Percentiles rank a stretch among this genome's conserved stretches.
phyloP scores from a whole-genome alignment of 2,113 vertebrate species.

The Heterotilapia buettikoferi region DNA sequence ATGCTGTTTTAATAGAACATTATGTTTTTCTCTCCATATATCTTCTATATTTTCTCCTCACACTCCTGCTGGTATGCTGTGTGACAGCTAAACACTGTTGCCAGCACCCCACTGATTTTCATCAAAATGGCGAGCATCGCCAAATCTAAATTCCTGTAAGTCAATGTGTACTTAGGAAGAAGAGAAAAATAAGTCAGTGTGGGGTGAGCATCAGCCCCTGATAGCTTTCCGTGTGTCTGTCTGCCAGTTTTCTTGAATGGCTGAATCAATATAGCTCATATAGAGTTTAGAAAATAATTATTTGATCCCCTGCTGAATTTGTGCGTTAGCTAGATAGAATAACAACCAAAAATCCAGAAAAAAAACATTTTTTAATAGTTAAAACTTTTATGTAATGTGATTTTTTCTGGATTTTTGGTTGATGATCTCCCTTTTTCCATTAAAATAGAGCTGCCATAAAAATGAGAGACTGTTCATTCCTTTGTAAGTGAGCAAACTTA shows the following conservation, averaged over 20 bases:
- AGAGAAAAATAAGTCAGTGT: not conserved
- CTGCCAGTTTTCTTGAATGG: not conserved
- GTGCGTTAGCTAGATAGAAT: not conserved
- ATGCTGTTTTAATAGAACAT: conserved; percentile 32
- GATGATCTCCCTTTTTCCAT: not conserved
- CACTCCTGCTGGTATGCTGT: conserved; percentile 47
- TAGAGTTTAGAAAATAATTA: not conserved
- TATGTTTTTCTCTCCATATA: conserved; percentile 6
- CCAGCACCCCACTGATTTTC: conserved; percentile 56
- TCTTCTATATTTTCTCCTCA: conserved; percentile 9
- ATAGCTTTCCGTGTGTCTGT: not conserved
- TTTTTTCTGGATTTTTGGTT: not conserved
- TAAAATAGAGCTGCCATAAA: not conserved
- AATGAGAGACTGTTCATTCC: not conserved
- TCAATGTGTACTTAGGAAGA: not conserved
- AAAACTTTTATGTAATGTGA: not conserved
- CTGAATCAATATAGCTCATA: conserved; percentile 12
- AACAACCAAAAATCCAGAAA: not conserved
- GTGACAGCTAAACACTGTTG: conserved; percentile 51
- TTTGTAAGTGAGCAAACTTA: not conserved
- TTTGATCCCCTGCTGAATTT: not conserved
- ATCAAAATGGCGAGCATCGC: conserved; percentile 55
- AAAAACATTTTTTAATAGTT: not conserved
- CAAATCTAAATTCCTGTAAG: conserved; percentile 25
- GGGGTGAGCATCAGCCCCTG: not conserved